Conservation (phyloP, 2,113 vertebrate species). For the Notiomystis cincta region DNA sequence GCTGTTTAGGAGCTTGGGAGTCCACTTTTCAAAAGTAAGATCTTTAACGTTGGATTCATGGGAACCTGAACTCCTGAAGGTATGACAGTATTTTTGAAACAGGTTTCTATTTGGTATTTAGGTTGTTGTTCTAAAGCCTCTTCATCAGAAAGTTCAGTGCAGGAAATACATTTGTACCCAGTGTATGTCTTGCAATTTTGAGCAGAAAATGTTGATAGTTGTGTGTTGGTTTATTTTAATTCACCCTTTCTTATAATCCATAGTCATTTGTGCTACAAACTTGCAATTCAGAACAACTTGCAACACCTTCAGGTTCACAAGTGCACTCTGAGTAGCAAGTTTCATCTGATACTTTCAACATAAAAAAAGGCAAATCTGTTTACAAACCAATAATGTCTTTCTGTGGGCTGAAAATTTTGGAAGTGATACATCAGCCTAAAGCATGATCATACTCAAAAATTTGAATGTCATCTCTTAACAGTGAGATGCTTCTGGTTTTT, state of each 20-base stretch:
- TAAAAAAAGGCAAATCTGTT: not conserved
- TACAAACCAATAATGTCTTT: not conserved
- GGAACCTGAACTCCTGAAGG: conserved; percentile 97
- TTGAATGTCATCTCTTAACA: not conserved
- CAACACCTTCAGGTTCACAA: not conserved
- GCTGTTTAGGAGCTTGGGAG: conserved; percentile 88
- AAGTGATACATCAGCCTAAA: not conserved
- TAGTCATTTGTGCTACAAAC: not conserved
- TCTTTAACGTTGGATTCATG: conserved; percentile 94
- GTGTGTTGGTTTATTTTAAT: not conserved
- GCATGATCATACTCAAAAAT: not conserved
- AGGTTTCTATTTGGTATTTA: not conserved
- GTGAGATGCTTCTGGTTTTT: not conserved
- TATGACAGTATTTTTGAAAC: conserved; percentile 50
- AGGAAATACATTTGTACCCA: not conserved
- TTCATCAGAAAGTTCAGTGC: not conserved
- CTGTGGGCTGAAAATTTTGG: not conserved
- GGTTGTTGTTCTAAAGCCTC: not conserved
- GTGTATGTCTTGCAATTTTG: not conserved
- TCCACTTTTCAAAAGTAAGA: conserved; percentile 96
- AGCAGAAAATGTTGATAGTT: not conserved
- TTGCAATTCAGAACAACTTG: not conserved
- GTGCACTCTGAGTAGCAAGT: not conserved
- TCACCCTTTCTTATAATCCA: not conserved
- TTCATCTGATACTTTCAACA: not conserved